These are phyloP conservation scores for Holothuria leucospilota DNA, from an alignment of 53 echinoderm and acorn worm genomes.

Conservation along the genomic window DNA sequence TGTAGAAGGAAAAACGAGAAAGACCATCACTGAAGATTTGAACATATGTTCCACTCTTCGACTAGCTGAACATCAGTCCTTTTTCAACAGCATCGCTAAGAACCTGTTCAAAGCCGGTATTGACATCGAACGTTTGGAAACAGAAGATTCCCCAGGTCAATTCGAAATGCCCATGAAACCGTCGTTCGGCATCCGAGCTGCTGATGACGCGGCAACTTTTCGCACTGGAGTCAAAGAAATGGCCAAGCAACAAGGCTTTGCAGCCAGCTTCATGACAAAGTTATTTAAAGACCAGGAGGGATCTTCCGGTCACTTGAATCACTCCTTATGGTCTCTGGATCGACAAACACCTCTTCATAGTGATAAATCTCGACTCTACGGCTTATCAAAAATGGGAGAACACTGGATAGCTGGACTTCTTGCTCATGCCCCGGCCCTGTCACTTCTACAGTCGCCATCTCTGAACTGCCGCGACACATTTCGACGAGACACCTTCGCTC, in stretches of 20 bases:
- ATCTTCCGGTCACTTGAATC: not conserved
- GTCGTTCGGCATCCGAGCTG: conserved; percentile 41
- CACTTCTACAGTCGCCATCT: too few species aligned
- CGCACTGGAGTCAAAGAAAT: not conserved
- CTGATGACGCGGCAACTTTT: not conserved
- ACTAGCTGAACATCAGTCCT: not conserved
- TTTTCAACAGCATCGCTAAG: conserved; percentile 37
- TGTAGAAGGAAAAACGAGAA: not conserved
- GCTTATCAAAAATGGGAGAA: not conserved
- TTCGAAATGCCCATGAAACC: too few species aligned
- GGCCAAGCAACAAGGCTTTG: not conserved
- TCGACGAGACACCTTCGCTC: too few species aligned
- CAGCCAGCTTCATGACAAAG: not conserved
- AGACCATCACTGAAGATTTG: not conserved
- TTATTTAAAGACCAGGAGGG: not conserved
- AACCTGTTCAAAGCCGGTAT: conserved; percentile 56
- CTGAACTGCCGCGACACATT: too few species aligned
- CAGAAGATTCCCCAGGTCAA: conserved; percentile 41
- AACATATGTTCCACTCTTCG: not conserved
- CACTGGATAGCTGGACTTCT: too few species aligned
- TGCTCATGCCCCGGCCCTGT: too few species aligned
- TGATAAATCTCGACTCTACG: not conserved
- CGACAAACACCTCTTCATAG: not conserved
- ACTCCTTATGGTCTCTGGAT: not conserved
- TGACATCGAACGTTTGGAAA: conserved; percentile 15